Conservation (phyloP, 2,888 invertebrate genomes). For the Helicoverpa assulta region DNA sequence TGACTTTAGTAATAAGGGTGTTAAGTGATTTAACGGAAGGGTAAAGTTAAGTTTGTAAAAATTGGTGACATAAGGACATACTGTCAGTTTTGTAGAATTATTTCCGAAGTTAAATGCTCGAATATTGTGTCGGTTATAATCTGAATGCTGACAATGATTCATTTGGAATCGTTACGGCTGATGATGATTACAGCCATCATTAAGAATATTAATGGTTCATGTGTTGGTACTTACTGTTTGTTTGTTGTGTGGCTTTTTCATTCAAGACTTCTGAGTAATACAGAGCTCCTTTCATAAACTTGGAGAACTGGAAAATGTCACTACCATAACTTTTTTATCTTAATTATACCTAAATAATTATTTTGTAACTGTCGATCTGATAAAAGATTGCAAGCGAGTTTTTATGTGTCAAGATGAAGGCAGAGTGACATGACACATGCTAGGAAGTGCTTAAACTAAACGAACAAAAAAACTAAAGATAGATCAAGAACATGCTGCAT, state of each 20-base stretch:
- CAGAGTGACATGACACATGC: no score
- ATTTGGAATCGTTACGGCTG: slow-evolving; percentile 42
- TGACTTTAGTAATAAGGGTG: rapidly evolving
- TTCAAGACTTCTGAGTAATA: not conserved
- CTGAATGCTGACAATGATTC: slow-evolving; percentile 43
- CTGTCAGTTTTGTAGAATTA: slow-evolving; percentile 52
- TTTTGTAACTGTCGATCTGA: not conserved
- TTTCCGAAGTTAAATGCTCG: slow-evolving; percentile 43
- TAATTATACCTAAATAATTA: no score
- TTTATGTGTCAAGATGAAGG: not conserved
- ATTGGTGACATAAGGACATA: slow-evolving; percentile 36
- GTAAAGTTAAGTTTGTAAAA: slow-evolving; percentile 14
- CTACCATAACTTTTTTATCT: not conserved
- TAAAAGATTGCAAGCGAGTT: not conserved
- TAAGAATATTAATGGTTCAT: slow-evolving; percentile 28
- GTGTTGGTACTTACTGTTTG: slow-evolving; percentile 22
- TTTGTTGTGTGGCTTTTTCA: slow-evolving; percentile 1
- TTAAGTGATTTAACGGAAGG: not conserved
- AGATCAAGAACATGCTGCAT: no score
- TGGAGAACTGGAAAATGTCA: not conserved
- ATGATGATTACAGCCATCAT: slow-evolving; percentile 48
- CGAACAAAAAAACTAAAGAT: no score
- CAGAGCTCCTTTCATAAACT: not conserved
- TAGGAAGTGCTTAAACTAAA: no score
- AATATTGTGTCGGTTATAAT: slow-evolving; percentile 44